phyloP scores from a whole-genome alignment of 2,797 vertebrate species.

The Champsocephalus esox region DNA sequence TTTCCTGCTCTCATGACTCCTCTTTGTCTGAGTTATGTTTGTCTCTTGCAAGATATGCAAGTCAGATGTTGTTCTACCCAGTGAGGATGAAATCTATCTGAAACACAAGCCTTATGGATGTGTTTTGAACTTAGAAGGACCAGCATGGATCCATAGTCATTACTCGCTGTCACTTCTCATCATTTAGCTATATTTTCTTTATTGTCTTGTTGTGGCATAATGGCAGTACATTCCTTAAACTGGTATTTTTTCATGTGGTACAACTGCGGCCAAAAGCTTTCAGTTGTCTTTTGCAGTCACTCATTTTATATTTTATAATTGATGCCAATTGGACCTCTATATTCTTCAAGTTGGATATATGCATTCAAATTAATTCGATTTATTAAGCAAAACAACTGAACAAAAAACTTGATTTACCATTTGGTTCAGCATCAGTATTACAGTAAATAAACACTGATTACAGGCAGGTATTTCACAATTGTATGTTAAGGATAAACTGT shows the following conservation, averaged over 20 bases:
- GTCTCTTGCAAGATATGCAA: slow-evolving; percentile 43
- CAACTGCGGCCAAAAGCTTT: slow-evolving; percentile 4
- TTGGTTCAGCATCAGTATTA: neutral
- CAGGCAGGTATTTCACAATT: slow-evolving; percentile 9
- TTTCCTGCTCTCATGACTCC: slow-evolving; percentile 39
- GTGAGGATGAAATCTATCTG: slow-evolving; percentile 17
- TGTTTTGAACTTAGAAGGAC: slow-evolving; percentile 22
- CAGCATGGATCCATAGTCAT: slow-evolving; percentile 41
- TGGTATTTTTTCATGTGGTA: slow-evolving; percentile 21
- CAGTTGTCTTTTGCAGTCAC: slow-evolving; percentile 15
- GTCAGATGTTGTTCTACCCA: neutral
- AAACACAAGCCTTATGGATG: slow-evolving; percentile 16
- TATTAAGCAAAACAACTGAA: slow-evolving; percentile 4
- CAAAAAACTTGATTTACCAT: neutral
- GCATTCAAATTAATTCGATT: slow-evolving; percentile 6
- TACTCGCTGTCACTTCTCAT: slow-evolving; percentile 35
- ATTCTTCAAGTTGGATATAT: slow-evolving; percentile 11
- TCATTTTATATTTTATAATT: slow-evolving; percentile 3
- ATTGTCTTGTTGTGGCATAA: slow-evolving; percentile 20
- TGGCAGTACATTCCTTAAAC: neutral
- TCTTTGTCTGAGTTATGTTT: slow-evolving; percentile 33
- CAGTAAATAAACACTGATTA: slow-evolving; percentile 3
- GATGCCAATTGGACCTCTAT: slow-evolving; percentile 19
- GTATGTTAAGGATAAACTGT: neutral
- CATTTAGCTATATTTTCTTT: slow-evolving; percentile 15